These are phyloP conservation scores for Thymallus thymallus DNA, from an alignment of 2,113 vertebrate genomes.

Conservation along the genomic window DNA sequence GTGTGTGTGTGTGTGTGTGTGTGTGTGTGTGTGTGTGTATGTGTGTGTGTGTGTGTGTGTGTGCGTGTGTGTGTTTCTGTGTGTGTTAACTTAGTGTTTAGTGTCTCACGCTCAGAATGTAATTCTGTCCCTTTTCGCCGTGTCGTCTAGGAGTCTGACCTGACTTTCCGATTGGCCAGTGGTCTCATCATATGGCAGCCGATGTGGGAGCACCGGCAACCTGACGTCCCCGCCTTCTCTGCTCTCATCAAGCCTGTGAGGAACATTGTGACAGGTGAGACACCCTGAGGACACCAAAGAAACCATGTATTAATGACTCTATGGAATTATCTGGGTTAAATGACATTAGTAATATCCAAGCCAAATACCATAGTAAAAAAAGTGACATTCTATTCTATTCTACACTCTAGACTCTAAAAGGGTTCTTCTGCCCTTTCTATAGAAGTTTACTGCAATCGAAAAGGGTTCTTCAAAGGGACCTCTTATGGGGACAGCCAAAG, in stretches of 20 bases:
- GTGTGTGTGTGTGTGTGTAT: background rate
- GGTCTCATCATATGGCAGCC: constrained; percentile 97
- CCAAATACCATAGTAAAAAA: background rate
- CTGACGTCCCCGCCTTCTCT: constrained; percentile 91
- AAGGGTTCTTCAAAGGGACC: too few relatives aligned
- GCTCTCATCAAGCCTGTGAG: constrained; percentile 90
- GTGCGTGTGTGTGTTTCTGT: too few relatives aligned
- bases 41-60: too few relatives aligned
- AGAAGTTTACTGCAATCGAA: too few relatives aligned
- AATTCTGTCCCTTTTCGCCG: background rate
- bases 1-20: background rate
- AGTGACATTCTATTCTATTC: too few relatives aligned
- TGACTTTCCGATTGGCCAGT: constrained; percentile 94
- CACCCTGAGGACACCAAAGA: background rate
- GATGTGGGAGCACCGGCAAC: constrained; percentile 98
- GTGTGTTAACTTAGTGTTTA: too few relatives aligned
- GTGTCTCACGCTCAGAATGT: too few relatives aligned
- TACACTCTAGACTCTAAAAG: too few relatives aligned
- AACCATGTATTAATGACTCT: background rate
- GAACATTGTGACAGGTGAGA: constrained; percentile 91
- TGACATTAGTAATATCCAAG: background rate
- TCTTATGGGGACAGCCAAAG: too few relatives aligned
- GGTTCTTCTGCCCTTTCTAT: too few relatives aligned
- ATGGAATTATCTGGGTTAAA: background rate
- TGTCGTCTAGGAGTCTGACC: constrained; percentile 87